Percentiles rank a stretch among this genome's conserved stretches.
phyloP scores from a whole-genome alignment of 2,888 invertebrate genomes.

The Synergus laeviventris region DNA sequence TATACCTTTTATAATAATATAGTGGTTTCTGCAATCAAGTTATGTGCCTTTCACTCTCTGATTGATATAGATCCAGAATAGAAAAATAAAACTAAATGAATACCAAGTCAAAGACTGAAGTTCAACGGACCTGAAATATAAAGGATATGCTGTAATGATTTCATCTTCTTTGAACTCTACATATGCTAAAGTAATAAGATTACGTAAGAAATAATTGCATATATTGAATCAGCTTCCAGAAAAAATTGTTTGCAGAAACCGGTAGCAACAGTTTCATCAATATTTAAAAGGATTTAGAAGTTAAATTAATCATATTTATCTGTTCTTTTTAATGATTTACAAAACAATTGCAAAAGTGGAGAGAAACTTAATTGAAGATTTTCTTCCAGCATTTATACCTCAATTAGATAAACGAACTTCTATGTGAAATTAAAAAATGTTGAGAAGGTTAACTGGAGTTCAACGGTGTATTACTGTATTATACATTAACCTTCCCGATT shows the following conservation, averaged over 20 bases:
- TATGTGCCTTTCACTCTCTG: conserved; percentile 35
- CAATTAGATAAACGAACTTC: not conserved
- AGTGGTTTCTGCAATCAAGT: not conserved
- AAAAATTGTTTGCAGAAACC: not conserved
- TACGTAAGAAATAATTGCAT: not conserved
- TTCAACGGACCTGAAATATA: not conserved
- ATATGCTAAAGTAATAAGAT: not conserved
- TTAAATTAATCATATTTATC: too few species aligned
- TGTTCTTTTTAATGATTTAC: not conserved
- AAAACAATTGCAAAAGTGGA: not conserved
- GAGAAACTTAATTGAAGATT: not conserved
- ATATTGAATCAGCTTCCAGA: not conserved
- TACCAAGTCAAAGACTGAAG: conserved; percentile 16
- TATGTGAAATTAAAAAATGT: not conserved
- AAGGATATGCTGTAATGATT: conserved; percentile 8
- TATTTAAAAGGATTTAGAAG: too few species aligned
- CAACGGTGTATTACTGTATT: not conserved
- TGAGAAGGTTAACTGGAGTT: not conserved
- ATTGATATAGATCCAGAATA: conserved; percentile 28
- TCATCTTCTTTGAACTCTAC: not conserved
- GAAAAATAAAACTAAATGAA: not conserved
- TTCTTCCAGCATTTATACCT: not conserved
- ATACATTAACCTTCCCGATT: not conserved
- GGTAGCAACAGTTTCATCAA: not conserved
- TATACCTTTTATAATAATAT: conserved; percentile 19